phyloP scores from a whole-genome alignment of 2,113 vertebrate genomes.

The Oenanthe melanoleuca region DNA sequence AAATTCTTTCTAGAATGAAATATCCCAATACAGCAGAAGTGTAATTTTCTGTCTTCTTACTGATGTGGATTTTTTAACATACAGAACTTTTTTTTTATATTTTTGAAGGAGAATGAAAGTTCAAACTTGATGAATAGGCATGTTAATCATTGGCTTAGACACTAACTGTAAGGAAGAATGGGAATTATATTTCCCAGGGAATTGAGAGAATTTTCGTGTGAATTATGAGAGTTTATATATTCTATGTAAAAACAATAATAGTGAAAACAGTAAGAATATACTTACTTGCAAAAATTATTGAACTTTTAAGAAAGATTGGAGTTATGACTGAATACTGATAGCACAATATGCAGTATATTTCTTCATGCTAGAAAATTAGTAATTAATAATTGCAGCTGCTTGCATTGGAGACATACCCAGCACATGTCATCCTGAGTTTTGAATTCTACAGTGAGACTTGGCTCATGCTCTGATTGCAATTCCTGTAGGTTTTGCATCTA shows the following conservation, averaged over 20 bases:
- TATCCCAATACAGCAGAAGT: background rate
- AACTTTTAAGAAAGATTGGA: background rate
- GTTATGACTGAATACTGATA: background rate
- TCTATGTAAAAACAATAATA: background rate
- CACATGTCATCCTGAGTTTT: background rate
- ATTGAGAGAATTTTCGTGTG: background rate
- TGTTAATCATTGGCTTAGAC: background rate
- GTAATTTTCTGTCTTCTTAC: background rate
- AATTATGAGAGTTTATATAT: background rate
- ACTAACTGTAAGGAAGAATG: background rate
- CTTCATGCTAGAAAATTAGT: background rate
- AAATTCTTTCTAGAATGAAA: background rate
- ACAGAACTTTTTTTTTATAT: background rate
- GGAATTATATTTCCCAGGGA: background rate
- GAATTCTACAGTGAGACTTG: background rate
- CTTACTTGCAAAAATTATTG: background rate
- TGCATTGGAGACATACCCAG: fast-evolving
- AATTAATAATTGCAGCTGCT: background rate
- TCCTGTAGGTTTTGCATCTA: background rate
- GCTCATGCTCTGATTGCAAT: background rate
- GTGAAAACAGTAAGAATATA: background rate
- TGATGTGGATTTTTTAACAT: background rate
- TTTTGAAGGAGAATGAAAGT: background rate
- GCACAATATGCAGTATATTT: background rate
- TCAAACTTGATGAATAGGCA: background rate